These are phyloP conservation scores for Corythornis madagascariensis DNA, from an alignment of 2,113 vertebrate genomes.

Conservation along the genomic window DNA sequence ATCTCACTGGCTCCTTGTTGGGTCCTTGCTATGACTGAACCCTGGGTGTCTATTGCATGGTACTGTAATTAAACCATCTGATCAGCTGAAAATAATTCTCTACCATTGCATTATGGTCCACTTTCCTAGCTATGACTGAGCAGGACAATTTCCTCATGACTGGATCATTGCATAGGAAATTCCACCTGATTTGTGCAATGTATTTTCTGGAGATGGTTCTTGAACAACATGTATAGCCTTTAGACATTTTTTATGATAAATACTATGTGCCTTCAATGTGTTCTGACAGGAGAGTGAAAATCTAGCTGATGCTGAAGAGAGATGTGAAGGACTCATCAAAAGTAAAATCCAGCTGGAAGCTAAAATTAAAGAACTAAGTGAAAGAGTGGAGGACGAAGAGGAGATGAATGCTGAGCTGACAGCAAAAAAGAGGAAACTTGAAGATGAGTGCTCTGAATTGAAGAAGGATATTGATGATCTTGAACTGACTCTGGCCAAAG, in stretches of 20 bases:
- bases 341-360: conserved; percentile 80
- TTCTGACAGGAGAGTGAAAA: conserved; percentile 78
- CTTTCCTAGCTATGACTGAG: neutral
- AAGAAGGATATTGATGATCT: conserved; percentile 88
- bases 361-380: conserved; percentile 82
- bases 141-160: neutral
- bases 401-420: conserved; percentile 56
- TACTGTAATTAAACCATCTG: neutral
- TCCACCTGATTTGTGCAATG: conserved; percentile 59
- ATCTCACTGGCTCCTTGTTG: neutral
- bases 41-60: neutral
- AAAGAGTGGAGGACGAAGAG: conserved; percentile 84
- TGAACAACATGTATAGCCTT: neutral
- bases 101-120: neutral
- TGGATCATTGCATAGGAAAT: conserved; percentile 5
- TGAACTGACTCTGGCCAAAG: conserved; percentile 82
- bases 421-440: conserved; percentile 79
- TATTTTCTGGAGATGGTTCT: conserved; percentile 71
- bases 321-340: conserved; percentile 78
- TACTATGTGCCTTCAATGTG: neutral
- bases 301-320: conserved; percentile 76
- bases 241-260: conserved; percentile 24
- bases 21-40: conserved; percentile 15
- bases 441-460: conserved; percentile 83
- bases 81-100: neutral